Evolutionary conservation across 2,113 vertebrate genomes (phyloP), one percentile per base, ranked within the genome.

Genomic region (Canis aureus): DNA sequence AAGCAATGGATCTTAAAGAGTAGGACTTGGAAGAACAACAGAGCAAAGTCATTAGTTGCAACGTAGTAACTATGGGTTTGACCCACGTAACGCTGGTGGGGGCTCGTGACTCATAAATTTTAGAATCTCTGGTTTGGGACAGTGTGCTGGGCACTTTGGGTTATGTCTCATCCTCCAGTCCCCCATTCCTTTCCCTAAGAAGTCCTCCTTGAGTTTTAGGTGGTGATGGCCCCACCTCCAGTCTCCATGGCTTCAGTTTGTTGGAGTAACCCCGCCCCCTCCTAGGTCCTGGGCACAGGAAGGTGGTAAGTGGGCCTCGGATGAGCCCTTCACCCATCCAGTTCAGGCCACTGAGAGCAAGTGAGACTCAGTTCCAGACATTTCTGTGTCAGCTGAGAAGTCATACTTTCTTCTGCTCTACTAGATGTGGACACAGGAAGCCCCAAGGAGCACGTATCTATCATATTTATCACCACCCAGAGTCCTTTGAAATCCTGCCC

Each of bases 1-100:
- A 95, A 94, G 51, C 51, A 84, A 53, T 86, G 91, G 88, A 82
- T 86, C 91, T 91, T 29, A 73, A 94, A 76, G 51, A 87, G 55
- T 27, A 73, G 20, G 86, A 89, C 32, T 71, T 90, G 25, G 55
- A 67, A 95, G 15, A 93, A 86, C 29, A 38, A 59, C 16, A 69
- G 35, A 38, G 35, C 57, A 91, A 88, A 88, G 49, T 62, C 13
- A 25, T 71, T 76, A 29, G 53, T 66, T 59, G 55, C 71, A 8
- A 59, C 2, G 1, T 2, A n/a, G 32, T 59, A 43, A 74, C 35
- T 57, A 43, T 80, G 80, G 91, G 43, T 55, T 32, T 92, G 29
- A 8, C 53, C 25, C 32, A 2, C 51, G 6, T 25, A 38, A 55
- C 35, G 59, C 38, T 38, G n/a, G 10, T 69, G 62, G 29, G 79